These are phyloP conservation scores for Hydrozoanthus tunicans DNA, from an alignment of 64 coral and sea anemone genomes.

Conservation along the genomic window DNA sequence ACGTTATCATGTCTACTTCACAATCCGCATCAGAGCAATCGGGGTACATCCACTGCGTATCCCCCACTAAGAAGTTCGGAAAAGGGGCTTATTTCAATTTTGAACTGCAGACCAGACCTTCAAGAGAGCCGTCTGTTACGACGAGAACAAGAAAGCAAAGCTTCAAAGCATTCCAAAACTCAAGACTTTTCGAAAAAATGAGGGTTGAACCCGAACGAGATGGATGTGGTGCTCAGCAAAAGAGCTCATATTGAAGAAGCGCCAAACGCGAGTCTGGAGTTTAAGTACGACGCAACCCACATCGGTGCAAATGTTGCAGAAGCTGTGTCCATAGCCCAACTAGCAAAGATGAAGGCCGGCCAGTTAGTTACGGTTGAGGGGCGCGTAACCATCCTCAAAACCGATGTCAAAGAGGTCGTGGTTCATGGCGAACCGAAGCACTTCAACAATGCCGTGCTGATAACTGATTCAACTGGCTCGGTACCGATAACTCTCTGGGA, in stretches of 20 bases:
- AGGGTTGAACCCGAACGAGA: background rate
- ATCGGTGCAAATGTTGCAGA: background rate
- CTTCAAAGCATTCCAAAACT: background rate
- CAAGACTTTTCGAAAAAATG: background rate
- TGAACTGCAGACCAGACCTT: background rate
- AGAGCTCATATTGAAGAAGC: background rate
- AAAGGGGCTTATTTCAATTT: background rate
- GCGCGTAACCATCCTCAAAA: background rate
- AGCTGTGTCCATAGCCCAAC: background rate
- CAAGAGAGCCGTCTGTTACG: conserved; percentile 1
- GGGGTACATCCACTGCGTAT: conserved; percentile 4
- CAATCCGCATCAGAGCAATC: background rate
- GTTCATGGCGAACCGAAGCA: background rate
- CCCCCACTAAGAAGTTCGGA: background rate
- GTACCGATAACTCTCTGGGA: conserved; percentile 14
- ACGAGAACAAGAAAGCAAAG: background rate
- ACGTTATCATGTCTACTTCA: background rate
- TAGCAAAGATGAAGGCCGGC: background rate
- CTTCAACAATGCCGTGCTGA: background rate
- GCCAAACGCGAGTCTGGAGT: background rate
- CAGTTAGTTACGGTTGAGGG: conserved; percentile 4
- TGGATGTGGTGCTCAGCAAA: conserved; percentile 28
- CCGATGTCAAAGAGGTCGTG: background rate
- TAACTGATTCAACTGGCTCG: background rate
- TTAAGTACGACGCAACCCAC: background rate